Evolutionary conservation across 1,140 invertebrate genomes (phyloP), one percentile per base, ranked within the genome.

Genomic region (Elymnias hypermnestra): DNA sequence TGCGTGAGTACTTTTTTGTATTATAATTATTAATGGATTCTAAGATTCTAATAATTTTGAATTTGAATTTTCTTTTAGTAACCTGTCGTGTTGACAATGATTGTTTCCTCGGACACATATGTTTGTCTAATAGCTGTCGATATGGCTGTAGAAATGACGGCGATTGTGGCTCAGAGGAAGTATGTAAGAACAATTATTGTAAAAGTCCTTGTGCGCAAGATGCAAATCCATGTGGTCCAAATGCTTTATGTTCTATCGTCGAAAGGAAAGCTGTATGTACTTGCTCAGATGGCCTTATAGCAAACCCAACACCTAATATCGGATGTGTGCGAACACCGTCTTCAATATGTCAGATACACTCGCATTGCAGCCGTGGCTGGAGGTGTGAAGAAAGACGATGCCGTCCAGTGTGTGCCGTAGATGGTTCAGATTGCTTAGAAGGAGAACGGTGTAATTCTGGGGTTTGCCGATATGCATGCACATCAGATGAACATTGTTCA

Each of bases 81-180:
- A 97, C 95, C 1, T 97, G 96, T 63, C 90, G 94, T 37, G 89
- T 95, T 0, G 94, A 97, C 68, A 95, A 96, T 56, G 95, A 97
- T 63, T 97, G 95, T 67, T 96, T 96, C 89, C 83, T 96, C 6
- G 95, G 95, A 6, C 94, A 97, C 62, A 94, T 97, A 53, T 97
- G 95, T 67, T 78, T 95, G 15, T 89, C 91, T 54, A 95, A 95
- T 60, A 92, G 92, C 78, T 97, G 95, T 62, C 89, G 93, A 33
- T 92, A 93, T 60, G 96, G 95, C 5, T 97, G 96, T 65, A 91
- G 93, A 50, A 90, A 91, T 6, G 94, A 97, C 63, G 93, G 94
- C 57, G 95, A 97, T 72, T 97, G 96, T 72, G 91, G 92, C 57
- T 90, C 90, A 3, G 92, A 91, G 25, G 93, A 96, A 75, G 90